Conservation (phyloP, 2,888 invertebrate species). For the Spisula solida region DNA sequence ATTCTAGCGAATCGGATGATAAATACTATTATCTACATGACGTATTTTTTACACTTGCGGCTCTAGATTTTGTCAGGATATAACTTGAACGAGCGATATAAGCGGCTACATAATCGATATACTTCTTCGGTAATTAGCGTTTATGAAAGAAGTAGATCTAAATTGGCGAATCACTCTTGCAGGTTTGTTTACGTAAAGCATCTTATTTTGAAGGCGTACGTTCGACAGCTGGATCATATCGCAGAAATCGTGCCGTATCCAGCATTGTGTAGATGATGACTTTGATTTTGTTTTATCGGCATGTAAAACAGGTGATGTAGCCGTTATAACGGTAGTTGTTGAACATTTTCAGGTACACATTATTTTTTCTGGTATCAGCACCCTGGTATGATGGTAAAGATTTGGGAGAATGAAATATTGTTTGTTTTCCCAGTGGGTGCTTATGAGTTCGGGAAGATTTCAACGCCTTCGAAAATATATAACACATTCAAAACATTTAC, state of each 20-base stretch:
- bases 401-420: neutral
- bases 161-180: neutral
- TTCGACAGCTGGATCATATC: neutral
- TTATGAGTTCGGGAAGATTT: neutral
- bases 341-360: conserved; percentile 5
- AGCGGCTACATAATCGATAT: neutral
- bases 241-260: neutral
- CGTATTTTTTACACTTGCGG: neutral
- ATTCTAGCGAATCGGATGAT: neutral
- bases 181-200: neutral
- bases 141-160: neutral
- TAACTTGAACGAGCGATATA: neutral
- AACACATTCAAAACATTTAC: neutral
- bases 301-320: conserved; percentile 26
- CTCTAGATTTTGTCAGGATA: neutral
- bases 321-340: neutral
- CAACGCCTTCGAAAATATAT: neutral
- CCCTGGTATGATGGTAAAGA: neutral
- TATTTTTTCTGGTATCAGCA: neutral
- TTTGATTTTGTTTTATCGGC: neutral
- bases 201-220: neutral
- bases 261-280: neutral
- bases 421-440: neutral
- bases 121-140: neutral
- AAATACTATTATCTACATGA: neutral